A percentile compares a stretch with the other conserved stretches of the same genome.
These are phyloP conservation scores for Ceriagrion tenellum DNA, from an alignment of 2,888 invertebrate genomes.

Conservation along the genomic window DNA sequence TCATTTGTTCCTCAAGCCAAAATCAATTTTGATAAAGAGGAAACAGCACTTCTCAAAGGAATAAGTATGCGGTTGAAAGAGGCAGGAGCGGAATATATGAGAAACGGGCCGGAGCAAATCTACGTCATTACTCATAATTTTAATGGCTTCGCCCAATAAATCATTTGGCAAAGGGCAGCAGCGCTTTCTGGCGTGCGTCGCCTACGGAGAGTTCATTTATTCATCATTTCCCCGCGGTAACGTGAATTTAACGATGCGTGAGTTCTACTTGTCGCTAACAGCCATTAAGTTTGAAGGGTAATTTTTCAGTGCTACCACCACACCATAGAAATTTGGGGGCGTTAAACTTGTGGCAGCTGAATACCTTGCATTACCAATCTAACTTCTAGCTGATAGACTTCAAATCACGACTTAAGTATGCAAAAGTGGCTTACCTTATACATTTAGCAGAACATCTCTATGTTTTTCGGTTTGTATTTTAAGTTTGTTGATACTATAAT, in stretches of 20 bases:
- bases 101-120: neutral
- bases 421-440: no score
- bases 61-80: neutral
- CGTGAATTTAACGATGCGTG: neutral
- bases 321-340: no score
- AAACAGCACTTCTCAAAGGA: neutral
- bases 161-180: no score
- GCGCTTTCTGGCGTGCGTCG: neutral
- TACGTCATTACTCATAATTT: conserved; percentile 1
- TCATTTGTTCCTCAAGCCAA: neutral
- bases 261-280: neutral
- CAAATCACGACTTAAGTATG: no score
- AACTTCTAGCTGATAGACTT: no score
- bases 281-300: neutral
- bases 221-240: neutral
- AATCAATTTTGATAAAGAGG: neutral
- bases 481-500: no score
- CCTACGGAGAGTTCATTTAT: conserved; percentile 3
- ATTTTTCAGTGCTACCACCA: neutral
- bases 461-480: no score
- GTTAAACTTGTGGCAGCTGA: neutral
- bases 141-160: neutral
- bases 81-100: neutral
- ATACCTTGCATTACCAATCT: no score
- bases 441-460: no score